Evolutionary conservation across 2,797 vertebrate genomes (phyloP), one percentile per base, ranked within the genome.

Genomic region (Poecilia wingei): DNA sequence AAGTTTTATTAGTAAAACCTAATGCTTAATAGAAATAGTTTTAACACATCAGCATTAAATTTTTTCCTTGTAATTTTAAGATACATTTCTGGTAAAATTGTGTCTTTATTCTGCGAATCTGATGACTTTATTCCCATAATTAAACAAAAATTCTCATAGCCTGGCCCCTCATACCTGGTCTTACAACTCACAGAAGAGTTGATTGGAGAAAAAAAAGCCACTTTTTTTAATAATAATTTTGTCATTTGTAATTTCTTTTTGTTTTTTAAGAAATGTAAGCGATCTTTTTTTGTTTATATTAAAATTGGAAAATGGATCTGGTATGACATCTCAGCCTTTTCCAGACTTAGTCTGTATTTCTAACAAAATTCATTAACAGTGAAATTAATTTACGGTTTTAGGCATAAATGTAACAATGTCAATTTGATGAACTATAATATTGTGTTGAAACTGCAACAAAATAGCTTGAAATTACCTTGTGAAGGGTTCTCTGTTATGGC

Each of bases 401-500:
- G n/a, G 68, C 74, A 43, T 25, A 53, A 9, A 4, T 53, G 20
- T 71, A 22, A 51, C 10, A 74, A 59, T 14, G 59, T 8, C 3
- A 3, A 1, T 57, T 12, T 9, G 4, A 74, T 31, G 13, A 74
- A 66, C 9, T 47, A 18, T 10, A 74, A 76, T 14, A 16, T 28
- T n/a, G 33, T 33, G 6, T 7, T 75, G 6, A 70, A 49, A 71
- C 36, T 2, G 1, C 3, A 20, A 14, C 25, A 55, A 43, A 39
- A 71, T 49, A 41, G 4, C 64, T 39, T 72, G 45, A 0, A 82
- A 39, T 93, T 80, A 96, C 96, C 95, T 92, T 95, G 84, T 20
- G 88, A 36, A 45, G 87, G 91, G 39, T 94, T 94, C 70, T 95
- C 93, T 79, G 92, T 93, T 47, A 79, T 69, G 47, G 95, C 89